A percentile compares a stretch with the other conserved stretches of the same genome.
These are phyloP conservation scores for Cheilosia scutellata DNA, from an alignment of 2,888 invertebrate genomes.

Conservation along the genomic window DNA sequence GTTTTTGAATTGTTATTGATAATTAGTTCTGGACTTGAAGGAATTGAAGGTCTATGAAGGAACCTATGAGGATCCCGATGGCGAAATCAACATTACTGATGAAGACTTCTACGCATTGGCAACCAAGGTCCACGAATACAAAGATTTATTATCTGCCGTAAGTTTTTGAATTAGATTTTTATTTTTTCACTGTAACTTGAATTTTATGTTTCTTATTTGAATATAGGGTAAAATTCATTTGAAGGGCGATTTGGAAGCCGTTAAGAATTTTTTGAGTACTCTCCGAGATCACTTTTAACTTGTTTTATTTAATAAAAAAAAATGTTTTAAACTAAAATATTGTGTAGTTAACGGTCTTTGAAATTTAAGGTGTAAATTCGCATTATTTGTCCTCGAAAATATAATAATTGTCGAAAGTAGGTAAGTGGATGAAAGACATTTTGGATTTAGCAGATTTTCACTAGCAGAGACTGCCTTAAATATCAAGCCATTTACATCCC, in stretches of 20 bases:
- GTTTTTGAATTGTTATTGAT: neutral
- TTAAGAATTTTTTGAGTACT: neutral
- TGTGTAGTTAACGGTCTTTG: too few species aligned
- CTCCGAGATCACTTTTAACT: neutral
- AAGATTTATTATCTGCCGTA: neutral
- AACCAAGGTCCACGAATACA: neutral
- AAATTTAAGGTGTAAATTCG: too few species aligned
- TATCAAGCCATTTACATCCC: too few species aligned
- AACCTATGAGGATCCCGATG: conserved; percentile 78
- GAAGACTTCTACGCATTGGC: conserved; percentile 78
- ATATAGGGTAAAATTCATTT: neutral
- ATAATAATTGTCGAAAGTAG: too few species aligned
- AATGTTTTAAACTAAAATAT: neutral
- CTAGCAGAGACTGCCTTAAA: too few species aligned
- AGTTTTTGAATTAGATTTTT: neutral
- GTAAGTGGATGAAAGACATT: too few species aligned
- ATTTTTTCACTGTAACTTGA: neutral
- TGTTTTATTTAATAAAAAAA: neutral
- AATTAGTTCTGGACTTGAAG: conserved; percentile 77
- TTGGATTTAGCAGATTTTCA: too few species aligned
- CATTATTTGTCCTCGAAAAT: too few species aligned
- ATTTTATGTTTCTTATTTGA: neutral
- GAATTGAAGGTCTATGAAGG: conserved; percentile 82
- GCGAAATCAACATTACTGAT: conserved; percentile 80
- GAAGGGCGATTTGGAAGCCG: neutral